Evolutionary conservation across 2,888 invertebrate genomes (phyloP).

Genomic region (Pyralis farinalis): DNA sequence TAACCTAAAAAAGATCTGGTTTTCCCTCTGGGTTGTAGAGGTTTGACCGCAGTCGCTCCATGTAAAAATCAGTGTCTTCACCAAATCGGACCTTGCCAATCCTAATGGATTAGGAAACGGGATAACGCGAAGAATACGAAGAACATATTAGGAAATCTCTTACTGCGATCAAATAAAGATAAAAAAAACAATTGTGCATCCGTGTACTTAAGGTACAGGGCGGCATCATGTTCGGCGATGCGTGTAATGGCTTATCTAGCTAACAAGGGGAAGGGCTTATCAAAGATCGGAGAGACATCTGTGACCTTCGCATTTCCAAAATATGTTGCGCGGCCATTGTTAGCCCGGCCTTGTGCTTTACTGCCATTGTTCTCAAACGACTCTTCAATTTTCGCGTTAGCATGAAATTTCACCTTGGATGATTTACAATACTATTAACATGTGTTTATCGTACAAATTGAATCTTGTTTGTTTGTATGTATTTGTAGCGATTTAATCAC

Average conservation of each 20-base stretch:
- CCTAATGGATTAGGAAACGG: too few relatives aligned
- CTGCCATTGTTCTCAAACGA: constrained; percentile 44
- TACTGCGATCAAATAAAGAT: not conserved
- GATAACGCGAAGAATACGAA: too few relatives aligned
- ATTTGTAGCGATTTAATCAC: too few relatives aligned
- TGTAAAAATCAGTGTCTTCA: too few relatives aligned
- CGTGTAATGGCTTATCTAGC: constrained; percentile 63
- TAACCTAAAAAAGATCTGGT: too few relatives aligned
- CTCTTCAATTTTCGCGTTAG: constrained; percentile 59
- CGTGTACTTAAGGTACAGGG: constrained; percentile 14
- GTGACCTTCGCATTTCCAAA: constrained; percentile 74
- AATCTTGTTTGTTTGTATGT: constrained; percentile 22
- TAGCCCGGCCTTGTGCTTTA: constrained; percentile 40
- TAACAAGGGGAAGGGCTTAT: constrained; percentile 64
- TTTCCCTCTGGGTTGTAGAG: too few relatives aligned
- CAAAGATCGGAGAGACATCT: constrained; percentile 46
- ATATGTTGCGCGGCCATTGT: constrained; percentile 60
- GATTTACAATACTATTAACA: constrained; percentile 50
- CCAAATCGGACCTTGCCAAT: too few relatives aligned
- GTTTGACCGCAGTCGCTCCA: too few relatives aligned
- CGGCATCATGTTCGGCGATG: constrained; percentile 30
- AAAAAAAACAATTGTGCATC: constrained; percentile 4
- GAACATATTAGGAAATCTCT: too few relatives aligned
- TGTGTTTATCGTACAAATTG: constrained; percentile 29
- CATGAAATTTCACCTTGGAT: constrained; percentile 68